Conservation (phyloP, 2,888 invertebrate species). For the Choreutis nemorana region DNA sequence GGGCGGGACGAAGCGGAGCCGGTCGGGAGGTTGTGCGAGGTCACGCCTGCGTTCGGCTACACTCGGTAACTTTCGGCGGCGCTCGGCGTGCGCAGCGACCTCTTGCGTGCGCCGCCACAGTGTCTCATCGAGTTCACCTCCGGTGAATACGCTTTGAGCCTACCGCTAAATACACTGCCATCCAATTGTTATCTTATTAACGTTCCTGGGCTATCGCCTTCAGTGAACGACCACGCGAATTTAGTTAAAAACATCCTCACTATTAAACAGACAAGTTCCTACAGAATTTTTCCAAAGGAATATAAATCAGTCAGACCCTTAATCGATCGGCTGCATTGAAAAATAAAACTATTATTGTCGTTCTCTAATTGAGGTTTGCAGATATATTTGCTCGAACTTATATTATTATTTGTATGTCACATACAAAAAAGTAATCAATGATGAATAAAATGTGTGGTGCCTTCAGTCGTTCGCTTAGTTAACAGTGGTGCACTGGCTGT, state of each 20-base stretch:
- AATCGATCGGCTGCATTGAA: conserved; percentile 62
- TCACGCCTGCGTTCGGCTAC: conserved; percentile 49
- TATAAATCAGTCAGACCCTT: conserved; percentile 42
- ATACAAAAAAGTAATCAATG: conserved; percentile 21
- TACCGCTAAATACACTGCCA: conserved; percentile 56
- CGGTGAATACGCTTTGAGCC: conserved; percentile 45
- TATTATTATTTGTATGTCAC: too few relatives aligned
- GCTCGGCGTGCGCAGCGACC: conserved; percentile 43
- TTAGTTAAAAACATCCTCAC: too few relatives aligned
- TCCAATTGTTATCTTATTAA: conserved; percentile 49
- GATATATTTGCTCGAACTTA: conserved; percentile 43
- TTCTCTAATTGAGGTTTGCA: conserved; percentile 42
- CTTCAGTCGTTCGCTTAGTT: conserved; percentile 55
- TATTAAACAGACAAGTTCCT: conserved; percentile 14
- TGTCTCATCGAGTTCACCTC: conserved; percentile 29
- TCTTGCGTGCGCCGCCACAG: conserved; percentile 50
- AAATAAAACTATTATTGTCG: conserved; percentile 51
- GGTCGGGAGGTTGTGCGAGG: conserved; percentile 59
- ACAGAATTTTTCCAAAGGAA: too few relatives aligned
- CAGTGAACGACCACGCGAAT: conserved; percentile 38
- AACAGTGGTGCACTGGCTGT: conserved; percentile 30
- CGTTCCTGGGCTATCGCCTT: conserved; percentile 44
- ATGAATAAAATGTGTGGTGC: conserved; percentile 29
- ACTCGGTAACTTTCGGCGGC: conserved; percentile 30
- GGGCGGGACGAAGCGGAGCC: too few relatives aligned